phyloP scores from a whole-genome alignment of 2,888 invertebrate species.

The Frankliniella fusca region DNA sequence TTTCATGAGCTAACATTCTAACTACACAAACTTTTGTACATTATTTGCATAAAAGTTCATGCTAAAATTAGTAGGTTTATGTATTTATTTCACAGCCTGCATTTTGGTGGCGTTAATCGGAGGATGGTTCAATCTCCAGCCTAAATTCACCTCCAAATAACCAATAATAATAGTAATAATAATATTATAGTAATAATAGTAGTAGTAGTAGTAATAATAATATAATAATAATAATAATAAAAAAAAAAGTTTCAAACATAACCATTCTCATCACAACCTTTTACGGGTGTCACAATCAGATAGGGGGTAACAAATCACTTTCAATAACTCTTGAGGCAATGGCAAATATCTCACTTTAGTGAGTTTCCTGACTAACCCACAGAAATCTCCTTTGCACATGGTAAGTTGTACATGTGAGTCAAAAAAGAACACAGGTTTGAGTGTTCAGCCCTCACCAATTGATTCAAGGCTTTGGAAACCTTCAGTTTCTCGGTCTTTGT shows the following conservation, averaged over 20 bases:
- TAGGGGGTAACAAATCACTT: slow-evolving; percentile 25
- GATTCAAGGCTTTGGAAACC: not conserved
- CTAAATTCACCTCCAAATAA: slow-evolving; percentile 33
- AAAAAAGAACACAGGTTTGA: too few species aligned
- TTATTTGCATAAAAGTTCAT: slow-evolving; percentile 21
- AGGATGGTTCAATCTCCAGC: slow-evolving; percentile 31
- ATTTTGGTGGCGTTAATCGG: slow-evolving; percentile 37
- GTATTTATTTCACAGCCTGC: slow-evolving; percentile 38
- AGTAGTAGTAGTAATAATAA: not conserved
- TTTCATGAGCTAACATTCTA: slow-evolving; percentile 22
- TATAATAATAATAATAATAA: not conserved
- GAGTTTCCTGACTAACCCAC: slow-evolving; percentile 11
- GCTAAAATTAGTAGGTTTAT: slow-evolving; percentile 26
- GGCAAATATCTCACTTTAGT: not conserved
- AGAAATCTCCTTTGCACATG: not conserved
- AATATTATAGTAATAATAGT: not conserved
- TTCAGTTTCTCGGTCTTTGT: not conserved
- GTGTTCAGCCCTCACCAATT: too few species aligned
- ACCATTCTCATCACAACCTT: slow-evolving; percentile 26
- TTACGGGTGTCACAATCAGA: slow-evolving; percentile 12
- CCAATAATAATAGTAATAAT: not conserved
- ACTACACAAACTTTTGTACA: slow-evolving; percentile 23
- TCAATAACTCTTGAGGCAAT: slow-evolving; percentile 13
- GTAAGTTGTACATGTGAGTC: not conserved
- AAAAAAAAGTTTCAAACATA: slow-evolving; percentile 27